Conservation (phyloP, 2,797 vertebrate genomes). For the Lycodopsis pacificus region DNA sequence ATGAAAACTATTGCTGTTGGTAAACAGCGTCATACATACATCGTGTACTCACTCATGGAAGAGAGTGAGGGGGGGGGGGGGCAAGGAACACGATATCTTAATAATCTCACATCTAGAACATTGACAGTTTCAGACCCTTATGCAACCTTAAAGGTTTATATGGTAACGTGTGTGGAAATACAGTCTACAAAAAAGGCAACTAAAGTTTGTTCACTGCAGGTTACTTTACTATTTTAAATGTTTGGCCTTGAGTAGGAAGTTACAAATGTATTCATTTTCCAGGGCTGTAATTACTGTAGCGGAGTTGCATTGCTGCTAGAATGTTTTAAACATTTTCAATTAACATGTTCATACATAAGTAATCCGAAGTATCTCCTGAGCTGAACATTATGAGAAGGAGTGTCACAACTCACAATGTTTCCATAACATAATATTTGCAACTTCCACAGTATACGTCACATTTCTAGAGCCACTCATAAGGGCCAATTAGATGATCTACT, state of each 20-base stretch:
- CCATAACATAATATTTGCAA: neutral
- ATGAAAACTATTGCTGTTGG: neutral
- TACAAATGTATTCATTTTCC: neutral
- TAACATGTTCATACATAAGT: neutral
- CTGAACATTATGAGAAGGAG: neutral
- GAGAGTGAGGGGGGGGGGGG: neutral
- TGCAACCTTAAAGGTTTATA: neutral
- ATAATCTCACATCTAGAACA: neutral
- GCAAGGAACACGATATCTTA: neutral
- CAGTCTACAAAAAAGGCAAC: neutral
- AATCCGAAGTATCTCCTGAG: neutral
- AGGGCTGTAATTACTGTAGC: neutral
- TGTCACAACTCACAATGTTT: neutral
- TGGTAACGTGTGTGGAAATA: neutral
- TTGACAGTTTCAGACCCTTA: neutral
- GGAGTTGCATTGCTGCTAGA: neutral
- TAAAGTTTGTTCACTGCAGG: neutral
- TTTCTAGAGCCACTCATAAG: neutral
- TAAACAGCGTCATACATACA: neutral
- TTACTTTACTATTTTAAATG: neutral
- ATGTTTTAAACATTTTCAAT: slow-evolving; percentile 1
- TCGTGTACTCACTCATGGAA: neutral
- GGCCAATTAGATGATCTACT: neutral
- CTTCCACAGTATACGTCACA: neutral
- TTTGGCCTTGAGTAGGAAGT: neutral